Conservation (phyloP, 1,140 invertebrate genomes). For the Drosophila simulans region DNA sequence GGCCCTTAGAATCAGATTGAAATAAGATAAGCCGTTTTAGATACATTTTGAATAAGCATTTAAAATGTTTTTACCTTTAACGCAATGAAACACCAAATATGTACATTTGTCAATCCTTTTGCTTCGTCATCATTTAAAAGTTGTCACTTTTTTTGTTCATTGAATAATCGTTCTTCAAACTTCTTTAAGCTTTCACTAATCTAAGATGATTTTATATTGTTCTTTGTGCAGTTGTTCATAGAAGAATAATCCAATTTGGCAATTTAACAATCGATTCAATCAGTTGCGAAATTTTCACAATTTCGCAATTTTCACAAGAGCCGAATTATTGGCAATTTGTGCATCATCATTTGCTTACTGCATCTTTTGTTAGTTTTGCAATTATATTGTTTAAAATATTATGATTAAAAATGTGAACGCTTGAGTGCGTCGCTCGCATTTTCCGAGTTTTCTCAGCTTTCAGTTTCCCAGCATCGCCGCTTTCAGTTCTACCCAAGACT, state of each 20-base stretch:
- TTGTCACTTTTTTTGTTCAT: background rate
- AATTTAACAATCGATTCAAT: conserved; percentile 46
- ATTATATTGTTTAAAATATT: conserved; percentile 61
- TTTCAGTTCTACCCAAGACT: conserved; percentile 13
- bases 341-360: conserved; percentile 26
- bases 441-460: background rate
- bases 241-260: conserved; percentile 37
- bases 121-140: background rate
- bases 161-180: no score
- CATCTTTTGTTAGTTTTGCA: conserved; percentile 49
- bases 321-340: conserved; percentile 44
- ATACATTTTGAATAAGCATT: no score
- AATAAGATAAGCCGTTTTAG: no score
- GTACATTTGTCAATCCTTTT: background rate
- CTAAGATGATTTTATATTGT: background rate
- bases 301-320: conserved; percentile 1
- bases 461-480: background rate
- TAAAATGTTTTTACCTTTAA: no score
- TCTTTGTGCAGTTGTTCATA: conserved; percentile 1
- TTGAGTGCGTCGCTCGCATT: conserved; percentile 22
- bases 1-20: no score
- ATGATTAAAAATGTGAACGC: conserved; percentile 57
- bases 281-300: conserved; percentile 32
- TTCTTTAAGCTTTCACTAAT: background rate
- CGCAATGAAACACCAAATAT: no score